These are phyloP conservation scores for Rhadina sibilatrix DNA, from an alignment of 2,113 vertebrate genomes.

Conservation along the genomic window DNA sequence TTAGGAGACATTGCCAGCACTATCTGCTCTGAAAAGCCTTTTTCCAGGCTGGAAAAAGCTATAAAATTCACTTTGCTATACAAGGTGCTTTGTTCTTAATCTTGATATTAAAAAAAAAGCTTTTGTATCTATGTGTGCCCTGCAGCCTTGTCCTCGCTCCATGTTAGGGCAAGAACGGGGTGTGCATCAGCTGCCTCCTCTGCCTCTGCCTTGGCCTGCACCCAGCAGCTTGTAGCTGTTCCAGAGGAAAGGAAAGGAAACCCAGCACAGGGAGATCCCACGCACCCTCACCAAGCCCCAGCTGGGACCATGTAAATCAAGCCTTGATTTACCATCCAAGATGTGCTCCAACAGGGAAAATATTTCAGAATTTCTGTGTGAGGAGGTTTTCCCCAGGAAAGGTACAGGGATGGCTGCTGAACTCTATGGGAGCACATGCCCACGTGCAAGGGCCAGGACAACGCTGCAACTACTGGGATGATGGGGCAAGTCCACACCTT, in stretches of 20 bases:
- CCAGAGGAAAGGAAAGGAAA: background rate
- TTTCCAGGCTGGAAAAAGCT: background rate
- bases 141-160: conserved; percentile 21
- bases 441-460: background rate
- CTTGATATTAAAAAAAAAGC: background rate
- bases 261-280: background rate
- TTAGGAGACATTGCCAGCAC: background rate
- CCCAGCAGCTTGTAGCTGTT: background rate
- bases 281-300: background rate
- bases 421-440: fast-evolving
- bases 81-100: conserved; percentile 43
- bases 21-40: background rate
- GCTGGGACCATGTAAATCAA: background rate
- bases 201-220: conserved; percentile 28
- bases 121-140: background rate
- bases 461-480: background rate
- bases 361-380: background rate
- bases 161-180: conserved; percentile 49
- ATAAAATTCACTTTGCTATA: background rate
- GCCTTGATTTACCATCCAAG: background rate
- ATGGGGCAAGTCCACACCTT: background rate
- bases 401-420: background rate
- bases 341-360: background rate
- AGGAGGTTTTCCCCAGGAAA: background rate
- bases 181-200: background rate